Percentiles rank a stretch among this genome's conserved stretches.
Evolutionary conservation across 2,888 invertebrate genomes (phyloP).

Genomic region (Pyrochroa serraticornis): DNA sequence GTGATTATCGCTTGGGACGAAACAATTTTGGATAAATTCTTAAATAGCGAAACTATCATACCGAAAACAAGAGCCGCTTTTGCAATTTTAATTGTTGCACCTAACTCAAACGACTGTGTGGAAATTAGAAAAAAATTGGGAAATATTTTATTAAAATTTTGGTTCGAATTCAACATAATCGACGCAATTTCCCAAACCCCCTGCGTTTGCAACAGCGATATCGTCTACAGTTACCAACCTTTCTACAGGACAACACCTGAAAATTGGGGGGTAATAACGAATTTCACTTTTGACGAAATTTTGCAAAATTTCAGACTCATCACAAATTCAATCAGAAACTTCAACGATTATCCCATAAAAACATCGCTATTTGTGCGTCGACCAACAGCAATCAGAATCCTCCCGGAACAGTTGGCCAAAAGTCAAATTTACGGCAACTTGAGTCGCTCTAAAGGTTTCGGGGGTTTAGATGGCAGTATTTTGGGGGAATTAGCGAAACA

Average conservation of each 20-base stretch:
- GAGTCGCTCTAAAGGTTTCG: slow-evolving; percentile 37
- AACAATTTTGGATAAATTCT: slow-evolving; percentile 1
- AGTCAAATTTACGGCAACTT: slow-evolving; percentile 24
- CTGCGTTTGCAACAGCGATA: slow-evolving; percentile 18
- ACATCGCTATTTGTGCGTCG: slow-evolving; percentile 49
- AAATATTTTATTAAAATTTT: slow-evolving; percentile 25
- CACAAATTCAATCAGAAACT: slow-evolving; percentile 37
- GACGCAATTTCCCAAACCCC: slow-evolving; percentile 34
- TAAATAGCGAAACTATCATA: slow-evolving; percentile 1
- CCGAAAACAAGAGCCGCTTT: slow-evolving; percentile 3
- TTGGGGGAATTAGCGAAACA: neutral
- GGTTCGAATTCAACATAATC: slow-evolving; percentile 30
- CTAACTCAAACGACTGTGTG: neutral
- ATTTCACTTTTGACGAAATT: slow-evolving; percentile 16
- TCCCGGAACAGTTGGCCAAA: slow-evolving; percentile 13
- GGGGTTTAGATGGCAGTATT: slow-evolving; percentile 50
- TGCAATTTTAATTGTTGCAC: neutral
- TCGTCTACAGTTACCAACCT: slow-evolving; percentile 33
- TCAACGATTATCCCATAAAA: slow-evolving; percentile 51
- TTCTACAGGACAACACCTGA: slow-evolving; percentile 20
- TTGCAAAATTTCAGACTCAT: slow-evolving; percentile 17
- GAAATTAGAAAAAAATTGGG: neutral
- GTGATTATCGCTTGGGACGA: slow-evolving; percentile 3
- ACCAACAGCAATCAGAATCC: slow-evolving; percentile 27
- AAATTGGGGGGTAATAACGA: slow-evolving; percentile 24